Base-by-base conservation (phyloP, 2,888 invertebrate genomes). In the Perizoma flavofasciatum region DNA sequence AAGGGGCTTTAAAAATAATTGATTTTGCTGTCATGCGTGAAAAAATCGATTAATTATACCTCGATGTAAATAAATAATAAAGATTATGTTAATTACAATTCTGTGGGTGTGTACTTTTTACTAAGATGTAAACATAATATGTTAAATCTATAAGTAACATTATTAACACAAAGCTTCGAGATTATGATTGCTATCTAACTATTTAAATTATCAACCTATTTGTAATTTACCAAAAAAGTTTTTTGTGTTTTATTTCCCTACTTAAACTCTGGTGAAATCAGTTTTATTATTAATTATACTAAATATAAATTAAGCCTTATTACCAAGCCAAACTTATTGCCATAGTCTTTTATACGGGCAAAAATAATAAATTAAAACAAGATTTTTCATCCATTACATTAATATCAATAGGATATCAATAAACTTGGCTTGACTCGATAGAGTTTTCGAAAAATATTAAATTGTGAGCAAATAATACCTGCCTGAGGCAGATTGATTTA, bases 281-380 rank as follows among this genome's bases (percentile, higher is more conserved):
- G 11, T 40, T 35, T n/a, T 49, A 43, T 49, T 39, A 47, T n/a
- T 39, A 33, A 45, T 33, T 9, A 45, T 8, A 56, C 37, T 45
- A 49, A 49, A 22, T 40, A 35, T 45, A 10, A n/a, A 10, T 4
- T 41, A 49, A 46, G 49, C 11, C 22, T 22, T 47, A n/a, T 37
- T 46, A 10, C 66, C 68, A 71, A 76, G 70, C 70, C 68, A 71
- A 73, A 68, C 63, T 62, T 44, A 56, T 49, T 49, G 32, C 43
- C 44, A 40, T 57, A 48, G 75, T 78, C 77, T 54, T 65, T 49
- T 61, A 41, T 63, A 64, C 54, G 58, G 65, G 65, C 54, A 69
- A 51, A 51, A 63, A 9, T 50, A 52, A 22, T 44, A 49, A 47
- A 33, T 35, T 22, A 50, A 41, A n/a, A 41, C 5, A 41, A 39